Evolutionary conservation across 2,797 vertebrate species (phyloP), one percentile per base, ranked within the genome.

Genomic region (Nyctibius grandis): DNA sequence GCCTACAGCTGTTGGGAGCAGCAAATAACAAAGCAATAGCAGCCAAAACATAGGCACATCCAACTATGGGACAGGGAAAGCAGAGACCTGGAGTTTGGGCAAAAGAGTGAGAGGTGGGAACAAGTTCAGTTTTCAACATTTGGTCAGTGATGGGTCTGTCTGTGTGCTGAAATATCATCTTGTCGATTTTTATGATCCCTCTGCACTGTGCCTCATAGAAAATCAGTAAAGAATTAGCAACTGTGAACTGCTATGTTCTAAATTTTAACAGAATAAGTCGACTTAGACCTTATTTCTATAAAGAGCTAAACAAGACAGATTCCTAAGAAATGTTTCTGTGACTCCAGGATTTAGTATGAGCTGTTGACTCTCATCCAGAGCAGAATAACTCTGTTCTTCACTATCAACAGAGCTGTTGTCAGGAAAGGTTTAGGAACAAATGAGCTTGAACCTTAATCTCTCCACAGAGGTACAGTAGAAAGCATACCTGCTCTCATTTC

Each of bases 1-100:
- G 90, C 88, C 88, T 44, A 61, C 95, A 97, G 95, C 93, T 96
- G 96, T 94, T 95, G 94, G 88, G 85, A 94, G 83, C 94, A 74
- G 95, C 85, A 77, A 74, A 77, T 92, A 79, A 61, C 44, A 89
- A 59, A 80, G 88, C 70, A 82, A 59, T 31, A 93, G 63, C 83
- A 89, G 94, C 94, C 95, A 96, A 95, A 86, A 67, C 59, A 86
- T 16, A n/a, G 26, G 51, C 74, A 48, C 80, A 45, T 90, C 94
- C 91, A 95, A 3, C 69, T n/a, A 16, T 1, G 45, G 95, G 88
- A 38, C 31, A 15, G 51, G 73, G 56, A 57, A 42, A 79, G 80
- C 40, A 9, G 50, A 73, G 89, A 19, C 7, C 73, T 59, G 67
- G 48, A 47, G 45, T 4, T 29, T 60, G 69, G 83, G 88, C 16